Base-by-base conservation (phyloP, 2,113 vertebrate species). In the Halichoeres trimaculatus region DNA sequence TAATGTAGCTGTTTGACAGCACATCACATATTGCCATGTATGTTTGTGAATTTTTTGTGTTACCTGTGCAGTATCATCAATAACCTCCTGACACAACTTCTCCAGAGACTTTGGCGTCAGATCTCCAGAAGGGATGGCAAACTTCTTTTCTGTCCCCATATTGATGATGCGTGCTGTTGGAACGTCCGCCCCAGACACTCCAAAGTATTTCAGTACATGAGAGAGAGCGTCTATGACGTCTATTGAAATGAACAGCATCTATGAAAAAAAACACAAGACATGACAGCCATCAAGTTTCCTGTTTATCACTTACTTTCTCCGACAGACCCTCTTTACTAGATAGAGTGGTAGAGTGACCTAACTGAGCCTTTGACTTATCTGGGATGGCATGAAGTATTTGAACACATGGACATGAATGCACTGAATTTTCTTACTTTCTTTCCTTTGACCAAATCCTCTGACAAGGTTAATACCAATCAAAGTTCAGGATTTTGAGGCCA, bases 221-320 rank as follows among this genome's bases (percentile, higher is more conserved):
- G 92, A 89, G 0, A 90, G 3, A 0, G 80, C 81, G 0, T 14
- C 34, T 0, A 94, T 93, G 20, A 97, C 90, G 0, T 99, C 94
- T 35, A 98, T 94, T 20, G 84, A 57, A 67, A 99, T 89, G 0
- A 98, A 97, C 41, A 98, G 90, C 61, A 98, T 93, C 98, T 92
- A 60, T 13, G 13, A 2, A n/a, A 22, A 36, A 11, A 20, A 38
- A 8, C 8, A 58, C 19, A 20, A n/a, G 22, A 53, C 11, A 60
- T 14, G 68, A n/a, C 19, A 13, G 36, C 2, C 40, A 43, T n/a
- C 13, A 2, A 0, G 22, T 23, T 50, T 61, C 17, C 2, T 17
- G 16, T 19, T 5, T 19, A 4, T 19, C 17, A 2, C 16, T 19
- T 17, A 5, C 17, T 19, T 45, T 8, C 17, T 8, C 17, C 16